Percentiles rank a stretch among this genome's conserved stretches.
Evolutionary conservation across 1,140 invertebrate species (phyloP).

Genomic region (Bombyx mandarina): DNA sequence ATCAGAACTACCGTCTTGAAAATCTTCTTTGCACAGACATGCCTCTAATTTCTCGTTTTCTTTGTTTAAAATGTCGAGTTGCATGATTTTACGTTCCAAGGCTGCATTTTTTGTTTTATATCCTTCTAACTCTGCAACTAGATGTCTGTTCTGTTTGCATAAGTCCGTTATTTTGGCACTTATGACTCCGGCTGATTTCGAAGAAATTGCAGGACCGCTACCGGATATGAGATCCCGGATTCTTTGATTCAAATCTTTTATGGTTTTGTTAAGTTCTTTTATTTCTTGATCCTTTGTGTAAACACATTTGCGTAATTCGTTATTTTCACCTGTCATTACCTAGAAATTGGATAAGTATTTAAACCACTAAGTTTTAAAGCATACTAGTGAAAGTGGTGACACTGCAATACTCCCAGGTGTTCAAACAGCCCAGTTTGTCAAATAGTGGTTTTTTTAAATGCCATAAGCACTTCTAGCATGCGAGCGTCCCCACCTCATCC

Average conservation of each 20-base stretch:
- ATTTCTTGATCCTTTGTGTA: slow-evolving; percentile 70
- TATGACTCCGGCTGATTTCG: slow-evolving; percentile 65
- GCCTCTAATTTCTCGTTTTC: slow-evolving; percentile 48
- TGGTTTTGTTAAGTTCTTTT: slow-evolving; percentile 61
- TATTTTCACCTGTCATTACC: slow-evolving; percentile 60
- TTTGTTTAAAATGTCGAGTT: slow-evolving; percentile 39
- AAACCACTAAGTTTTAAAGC: no score
- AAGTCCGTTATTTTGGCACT: slow-evolving; percentile 71
- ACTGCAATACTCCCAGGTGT: no score
- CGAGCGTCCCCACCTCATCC: no score
- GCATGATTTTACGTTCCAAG: slow-evolving; percentile 61
- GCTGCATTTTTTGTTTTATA: slow-evolving; percentile 66
- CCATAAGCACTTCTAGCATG: no score
- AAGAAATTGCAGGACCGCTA: slow-evolving; percentile 63
- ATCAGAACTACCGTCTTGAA: slow-evolving; percentile 38
- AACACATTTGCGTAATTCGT: slow-evolving; percentile 51
- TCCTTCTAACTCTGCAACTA: slow-evolving; percentile 69
- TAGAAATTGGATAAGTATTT: slow-evolving; percentile 11
- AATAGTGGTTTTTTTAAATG: no score
- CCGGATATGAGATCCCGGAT: slow-evolving; percentile 72
- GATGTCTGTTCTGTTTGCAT: slow-evolving; percentile 72
- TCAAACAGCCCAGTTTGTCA: no score
- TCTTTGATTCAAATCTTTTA: slow-evolving; percentile 67
- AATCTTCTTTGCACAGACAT: slow-evolving; percentile 47
- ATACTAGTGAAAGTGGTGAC: no score